phyloP scores from a whole-genome alignment of 2,797 vertebrate genomes.

The Catamblyrhynchus diadema region DNA sequence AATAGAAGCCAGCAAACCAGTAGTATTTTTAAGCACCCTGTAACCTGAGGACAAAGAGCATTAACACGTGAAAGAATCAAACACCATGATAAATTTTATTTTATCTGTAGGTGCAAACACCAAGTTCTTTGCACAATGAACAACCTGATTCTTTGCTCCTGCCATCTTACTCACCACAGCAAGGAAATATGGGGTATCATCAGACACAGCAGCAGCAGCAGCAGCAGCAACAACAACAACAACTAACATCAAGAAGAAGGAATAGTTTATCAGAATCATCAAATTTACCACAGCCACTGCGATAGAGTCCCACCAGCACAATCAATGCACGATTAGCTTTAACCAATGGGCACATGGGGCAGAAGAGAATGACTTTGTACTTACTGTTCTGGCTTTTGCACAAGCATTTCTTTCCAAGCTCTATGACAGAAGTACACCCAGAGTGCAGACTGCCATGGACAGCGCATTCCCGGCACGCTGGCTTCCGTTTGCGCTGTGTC shows the following conservation, averaged over 20 bases:
- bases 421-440: not conserved
- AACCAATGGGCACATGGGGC: constrained; percentile 56
- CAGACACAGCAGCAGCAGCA: constrained; percentile 59
- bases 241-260: constrained; percentile 63
- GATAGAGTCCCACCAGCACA: constrained; percentile 59
- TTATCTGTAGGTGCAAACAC: constrained; percentile 66
- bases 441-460: not conserved
- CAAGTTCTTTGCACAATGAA: constrained; percentile 73
- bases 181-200: constrained; percentile 67
- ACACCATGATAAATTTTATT: not conserved
- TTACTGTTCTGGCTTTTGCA: constrained; percentile 37
- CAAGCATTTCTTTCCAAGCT: constrained; percentile 55
- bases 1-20: not conserved
- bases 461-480: not conserved
- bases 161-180: constrained; percentile 71
- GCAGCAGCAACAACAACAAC: constrained; percentile 48
- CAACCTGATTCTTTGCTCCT: constrained; percentile 70
- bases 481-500: not conserved
- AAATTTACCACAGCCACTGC: constrained; percentile 69
- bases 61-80: not conserved
- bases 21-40: not conserved
- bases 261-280: constrained; percentile 73
- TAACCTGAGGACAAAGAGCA: not conserved
- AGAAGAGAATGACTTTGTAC: constrained; percentile 34
- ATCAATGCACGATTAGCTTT: constrained; percentile 69